Evolutionary conservation across 2,113 vertebrate genomes (phyloP).

Genomic region (Xenopus laevis): DNA sequence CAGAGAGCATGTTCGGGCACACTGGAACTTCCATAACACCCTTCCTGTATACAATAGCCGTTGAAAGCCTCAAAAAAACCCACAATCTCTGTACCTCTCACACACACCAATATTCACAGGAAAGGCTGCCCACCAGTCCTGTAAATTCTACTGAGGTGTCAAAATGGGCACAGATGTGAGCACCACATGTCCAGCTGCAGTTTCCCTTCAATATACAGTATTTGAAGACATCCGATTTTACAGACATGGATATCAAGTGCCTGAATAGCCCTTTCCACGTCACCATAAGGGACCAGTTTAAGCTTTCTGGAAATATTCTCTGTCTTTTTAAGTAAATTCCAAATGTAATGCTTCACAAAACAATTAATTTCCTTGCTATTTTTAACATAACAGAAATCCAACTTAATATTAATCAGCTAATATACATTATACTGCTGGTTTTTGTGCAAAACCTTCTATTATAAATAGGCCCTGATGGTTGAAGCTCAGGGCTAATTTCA

Average conservation of each 20-base stretch:
- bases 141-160: conserved; percentile 54
- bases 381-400: too few species aligned
- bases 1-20: too few species aligned
- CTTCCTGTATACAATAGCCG: conserved; percentile 58
- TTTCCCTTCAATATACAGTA: not conserved
- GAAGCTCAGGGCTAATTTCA: conserved; percentile 1
- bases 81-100: conserved; percentile 47
- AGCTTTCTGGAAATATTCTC: too few species aligned
- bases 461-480: not conserved
- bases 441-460: too few species aligned
- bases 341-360: too few species aligned
- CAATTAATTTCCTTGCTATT: too few species aligned
- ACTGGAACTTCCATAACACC: conserved; percentile 2
- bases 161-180: not conserved
- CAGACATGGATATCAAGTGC: not conserved
- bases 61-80: conserved; percentile 63
- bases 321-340: too few species aligned
- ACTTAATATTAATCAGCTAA: too few species aligned
- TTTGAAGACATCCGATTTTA: not conserved
- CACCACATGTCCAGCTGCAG: not conserved
- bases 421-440: too few species aligned
- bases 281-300: too few species aligned
- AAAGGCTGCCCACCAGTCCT: conserved; percentile 51
- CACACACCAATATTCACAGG: conserved; percentile 27
- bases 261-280: too few species aligned